phyloP scores from a whole-genome alignment of 2,888 invertebrate genomes.

The Sphaerophoria rueppellii region DNA sequence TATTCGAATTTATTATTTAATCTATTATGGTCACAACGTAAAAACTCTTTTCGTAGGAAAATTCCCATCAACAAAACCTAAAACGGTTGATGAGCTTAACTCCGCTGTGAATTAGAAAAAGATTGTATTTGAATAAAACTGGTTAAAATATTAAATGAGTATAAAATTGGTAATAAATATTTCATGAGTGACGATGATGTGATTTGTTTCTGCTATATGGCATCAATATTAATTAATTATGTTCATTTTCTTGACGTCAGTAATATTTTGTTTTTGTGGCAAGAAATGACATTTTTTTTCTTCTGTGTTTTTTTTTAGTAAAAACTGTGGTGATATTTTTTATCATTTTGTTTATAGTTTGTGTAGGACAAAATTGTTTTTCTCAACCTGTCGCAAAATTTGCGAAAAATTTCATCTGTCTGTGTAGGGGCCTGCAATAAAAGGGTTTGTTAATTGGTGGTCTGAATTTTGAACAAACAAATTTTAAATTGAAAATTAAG shows the following conservation, averaged over 20 bases:
- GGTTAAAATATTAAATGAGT: constrained; percentile 32
- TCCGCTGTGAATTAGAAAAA: constrained; percentile 62
- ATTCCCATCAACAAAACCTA: constrained; percentile 67
- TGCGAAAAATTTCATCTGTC: constrained; percentile 49
- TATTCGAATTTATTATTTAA: constrained; percentile 13
- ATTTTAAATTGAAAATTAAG: not conserved
- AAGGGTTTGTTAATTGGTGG: constrained; percentile 36
- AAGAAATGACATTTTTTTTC: constrained; percentile 14
- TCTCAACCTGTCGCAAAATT: constrained; percentile 62
- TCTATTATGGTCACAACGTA: constrained; percentile 37
- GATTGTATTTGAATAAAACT: constrained; percentile 15
- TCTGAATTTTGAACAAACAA: not conserved
- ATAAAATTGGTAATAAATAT: constrained; percentile 11
- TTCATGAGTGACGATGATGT: constrained; percentile 12
- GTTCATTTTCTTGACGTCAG: constrained; percentile 12
- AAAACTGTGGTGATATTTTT: constrained; percentile 45
- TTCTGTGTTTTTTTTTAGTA: constrained; percentile 38
- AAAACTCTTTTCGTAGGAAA: constrained; percentile 34
- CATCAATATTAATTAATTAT: constrained; percentile 10
- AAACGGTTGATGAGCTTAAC: constrained; percentile 69
- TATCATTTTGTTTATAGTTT: constrained; percentile 40
- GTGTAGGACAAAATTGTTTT: constrained; percentile 45
- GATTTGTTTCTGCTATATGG: constrained; percentile 4
- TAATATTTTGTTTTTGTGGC: constrained; percentile 36
- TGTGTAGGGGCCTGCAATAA: constrained; percentile 60